Conservation (phyloP, 2,113 vertebrate genomes). For the Arvicanthis niloticus region DNA sequence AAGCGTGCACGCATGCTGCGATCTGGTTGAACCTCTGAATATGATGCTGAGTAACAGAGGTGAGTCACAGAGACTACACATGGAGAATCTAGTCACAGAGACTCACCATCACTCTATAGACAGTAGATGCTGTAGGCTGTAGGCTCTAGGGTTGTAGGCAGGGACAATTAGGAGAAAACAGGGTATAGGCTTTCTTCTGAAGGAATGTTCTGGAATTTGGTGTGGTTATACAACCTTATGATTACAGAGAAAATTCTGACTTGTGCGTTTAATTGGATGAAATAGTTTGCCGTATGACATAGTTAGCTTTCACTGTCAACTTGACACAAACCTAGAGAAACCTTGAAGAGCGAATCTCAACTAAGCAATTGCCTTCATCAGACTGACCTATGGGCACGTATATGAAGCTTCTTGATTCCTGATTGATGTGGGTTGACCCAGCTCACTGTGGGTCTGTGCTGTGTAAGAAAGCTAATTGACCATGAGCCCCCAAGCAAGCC, state of each 20-base stretch:
- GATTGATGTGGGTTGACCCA: not conserved
- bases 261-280: not conserved
- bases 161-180: not conserved
- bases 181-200: not conserved
- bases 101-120: not conserved
- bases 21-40: not conserved
- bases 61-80: not conserved
- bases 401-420: not conserved
- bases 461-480: not conserved
- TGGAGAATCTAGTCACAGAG: not conserved
- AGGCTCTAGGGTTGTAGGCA: not conserved
- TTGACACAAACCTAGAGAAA: not conserved
- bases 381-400: not conserved
- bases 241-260: conserved; percentile 13
- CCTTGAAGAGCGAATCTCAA: not conserved
- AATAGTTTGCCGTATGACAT: not conserved
- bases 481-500: not conserved
- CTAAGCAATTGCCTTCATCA: not conserved
- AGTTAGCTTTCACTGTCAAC: not conserved
- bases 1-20: not conserved
- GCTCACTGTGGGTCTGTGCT: not conserved
- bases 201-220: conserved; percentile 20
- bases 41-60: not conserved
- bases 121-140: not conserved
- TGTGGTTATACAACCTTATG: not conserved